A percentile compares a stretch with the other conserved stretches of the same genome.
These are phyloP conservation scores for Pelochelys cantorii DNA, from an alignment of 2,797 vertebrate species.

Conservation along the genomic window DNA sequence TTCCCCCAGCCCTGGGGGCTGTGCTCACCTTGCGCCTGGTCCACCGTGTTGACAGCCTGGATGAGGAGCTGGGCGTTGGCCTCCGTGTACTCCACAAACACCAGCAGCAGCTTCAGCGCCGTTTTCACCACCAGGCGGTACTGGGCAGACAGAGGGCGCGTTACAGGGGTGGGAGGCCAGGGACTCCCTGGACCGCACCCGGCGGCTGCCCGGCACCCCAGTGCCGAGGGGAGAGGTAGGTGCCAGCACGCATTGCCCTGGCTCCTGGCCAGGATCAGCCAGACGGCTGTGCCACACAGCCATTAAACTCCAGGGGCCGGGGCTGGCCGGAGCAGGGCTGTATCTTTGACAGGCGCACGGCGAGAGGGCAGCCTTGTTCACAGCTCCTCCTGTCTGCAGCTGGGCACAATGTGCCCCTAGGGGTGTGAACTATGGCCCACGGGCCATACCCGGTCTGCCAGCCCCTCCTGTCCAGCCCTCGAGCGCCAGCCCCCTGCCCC, in stretches of 20 bases:
- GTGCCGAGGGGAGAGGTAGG: neutral
- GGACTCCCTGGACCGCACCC: too few relatives aligned
- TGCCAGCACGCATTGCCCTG: neutral
- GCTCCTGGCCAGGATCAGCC: neutral
- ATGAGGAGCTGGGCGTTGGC: constrained; percentile 90
- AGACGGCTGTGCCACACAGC: neutral
- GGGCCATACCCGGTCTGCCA: too few relatives aligned
- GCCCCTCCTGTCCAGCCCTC: too few relatives aligned
- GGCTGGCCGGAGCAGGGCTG: neutral
- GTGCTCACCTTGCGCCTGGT: constrained; percentile 84
- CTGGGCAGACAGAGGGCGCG: constrained; percentile 72
- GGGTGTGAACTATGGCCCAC: too few relatives aligned
- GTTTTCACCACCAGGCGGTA: constrained; percentile 96
- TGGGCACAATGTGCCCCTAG: neutral
- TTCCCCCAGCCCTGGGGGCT: fast-evolving
- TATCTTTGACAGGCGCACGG: too few relatives aligned
- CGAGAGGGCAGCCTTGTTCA: neutral
- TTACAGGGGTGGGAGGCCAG: neutral
- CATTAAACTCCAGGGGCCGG: neutral
- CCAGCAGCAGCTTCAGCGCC: constrained; percentile 93
- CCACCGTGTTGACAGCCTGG: constrained; percentile 85
- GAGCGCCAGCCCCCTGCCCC: too few relatives aligned
- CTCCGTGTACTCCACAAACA: constrained; percentile 95
- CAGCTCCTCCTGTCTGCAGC: fast-evolving
- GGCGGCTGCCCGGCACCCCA: neutral